A percentile compares a stretch with the other conserved stretches of the same genome.
Conservation (phyloP, 2,888 invertebrate genomes). For the Terebella lapidaria region DNA sequence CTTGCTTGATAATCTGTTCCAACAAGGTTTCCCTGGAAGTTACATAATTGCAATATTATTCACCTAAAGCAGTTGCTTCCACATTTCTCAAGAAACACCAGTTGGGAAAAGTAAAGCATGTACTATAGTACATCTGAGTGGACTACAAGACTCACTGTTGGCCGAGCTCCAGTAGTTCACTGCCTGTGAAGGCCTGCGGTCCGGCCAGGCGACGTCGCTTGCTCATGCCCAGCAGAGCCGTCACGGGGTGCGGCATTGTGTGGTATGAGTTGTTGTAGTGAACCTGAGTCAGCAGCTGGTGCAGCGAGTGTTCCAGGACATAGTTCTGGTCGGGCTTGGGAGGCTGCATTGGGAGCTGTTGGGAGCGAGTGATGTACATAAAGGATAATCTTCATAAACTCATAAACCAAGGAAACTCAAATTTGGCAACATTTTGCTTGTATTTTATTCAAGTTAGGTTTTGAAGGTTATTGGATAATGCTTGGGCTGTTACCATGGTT, state of each 20-base stretch:
- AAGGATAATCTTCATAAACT: too few relatives aligned
- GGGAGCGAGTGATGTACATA: too few relatives aligned
- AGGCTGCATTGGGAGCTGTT: background rate
- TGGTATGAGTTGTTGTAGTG: conserved; percentile 89
- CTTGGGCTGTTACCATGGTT: background rate
- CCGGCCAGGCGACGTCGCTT: conserved; percentile 86
- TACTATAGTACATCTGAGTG: too few relatives aligned
- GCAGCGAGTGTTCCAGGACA: conserved; percentile 92
- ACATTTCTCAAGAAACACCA: too few relatives aligned
- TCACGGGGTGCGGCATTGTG: conserved; percentile 91
- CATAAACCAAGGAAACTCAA: too few relatives aligned
- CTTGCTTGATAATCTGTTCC: conserved; percentile 92
- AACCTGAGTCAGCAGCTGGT: conserved; percentile 85
- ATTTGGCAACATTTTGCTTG: too few relatives aligned
- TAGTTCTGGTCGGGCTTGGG: conserved; percentile 68
- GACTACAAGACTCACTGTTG: conserved; percentile 60
- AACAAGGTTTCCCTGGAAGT: conserved; percentile 73
- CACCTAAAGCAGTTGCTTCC: too few relatives aligned
- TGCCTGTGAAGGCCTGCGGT: conserved; percentile 81
- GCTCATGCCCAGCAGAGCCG: conserved; percentile 87
- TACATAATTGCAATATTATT: background rate
- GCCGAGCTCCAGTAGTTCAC: conserved; percentile 83
- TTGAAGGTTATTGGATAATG: too few relatives aligned
- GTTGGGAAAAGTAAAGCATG: too few relatives aligned
- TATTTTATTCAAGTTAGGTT: too few relatives aligned